phyloP scores from a whole-genome alignment of 53 echinoderm and acorn worm genomes.

The Hippasteria phrygiana region DNA sequence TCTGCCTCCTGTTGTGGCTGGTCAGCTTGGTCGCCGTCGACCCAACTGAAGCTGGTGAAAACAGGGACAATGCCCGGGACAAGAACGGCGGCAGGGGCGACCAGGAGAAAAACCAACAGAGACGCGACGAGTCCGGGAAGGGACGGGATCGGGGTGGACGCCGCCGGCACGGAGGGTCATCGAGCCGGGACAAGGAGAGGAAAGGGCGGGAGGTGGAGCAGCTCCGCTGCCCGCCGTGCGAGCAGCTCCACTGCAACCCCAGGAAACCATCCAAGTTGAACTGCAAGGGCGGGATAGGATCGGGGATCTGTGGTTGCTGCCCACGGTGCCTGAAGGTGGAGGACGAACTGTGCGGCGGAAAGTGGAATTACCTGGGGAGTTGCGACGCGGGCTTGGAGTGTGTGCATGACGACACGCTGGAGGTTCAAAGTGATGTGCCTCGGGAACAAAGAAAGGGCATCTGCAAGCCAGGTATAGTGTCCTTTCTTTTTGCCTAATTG shows the following conservation, averaged over 20 bases:
- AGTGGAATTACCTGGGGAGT: conserved; percentile 88
- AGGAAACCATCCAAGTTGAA: conserved; percentile 84
- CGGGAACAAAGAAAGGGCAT: conserved; percentile 36
- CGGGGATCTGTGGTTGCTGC: conserved; percentile 93
- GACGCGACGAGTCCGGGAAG: conserved; percentile 8
- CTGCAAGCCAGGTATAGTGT: conserved; percentile 50
- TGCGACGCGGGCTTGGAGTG: conserved; percentile 91
- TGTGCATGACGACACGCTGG: conserved; percentile 45
- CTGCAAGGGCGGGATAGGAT: conserved; percentile 86
- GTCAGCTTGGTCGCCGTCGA: conserved; percentile 6
- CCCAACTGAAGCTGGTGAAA: conserved; percentile 28
- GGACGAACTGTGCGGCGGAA: conserved; percentile 90
- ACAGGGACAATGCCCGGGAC: conserved; percentile 10
- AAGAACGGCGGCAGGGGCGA: not conserved
- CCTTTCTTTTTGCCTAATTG: not conserved
- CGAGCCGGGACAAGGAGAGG: conserved; percentile 19
- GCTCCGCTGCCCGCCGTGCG: conserved; percentile 87
- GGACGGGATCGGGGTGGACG: conserved; percentile 1
- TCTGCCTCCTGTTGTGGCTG: conserved; percentile 37
- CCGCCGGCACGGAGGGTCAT: conserved; percentile 2
- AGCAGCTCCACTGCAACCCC: conserved; percentile 87
- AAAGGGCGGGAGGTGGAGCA: conserved; percentile 60
- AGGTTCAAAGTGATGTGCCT: conserved; percentile 29
- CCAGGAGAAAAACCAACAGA: not conserved
- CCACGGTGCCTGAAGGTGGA: conserved; percentile 88